Evolutionary conservation across 2,113 vertebrate species (phyloP), one percentile per base, ranked within the genome.

Genomic region (Halcyon senegalensis): DNA sequence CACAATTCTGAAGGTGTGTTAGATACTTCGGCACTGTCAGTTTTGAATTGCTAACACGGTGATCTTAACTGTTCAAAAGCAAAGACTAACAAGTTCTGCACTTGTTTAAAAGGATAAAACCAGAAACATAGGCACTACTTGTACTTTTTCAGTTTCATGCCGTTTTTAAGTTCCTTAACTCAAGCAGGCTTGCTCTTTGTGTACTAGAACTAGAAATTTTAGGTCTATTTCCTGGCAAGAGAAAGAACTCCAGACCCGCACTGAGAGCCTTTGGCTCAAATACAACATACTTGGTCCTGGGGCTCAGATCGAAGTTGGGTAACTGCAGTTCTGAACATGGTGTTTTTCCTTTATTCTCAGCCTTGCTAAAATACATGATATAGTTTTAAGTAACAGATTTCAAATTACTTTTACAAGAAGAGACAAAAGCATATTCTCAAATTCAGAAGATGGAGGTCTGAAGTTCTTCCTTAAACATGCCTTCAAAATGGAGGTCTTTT

Each of bases 401-500:
- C 87, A 92, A 74, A 92, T 84, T 58, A 79, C 89, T 94, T 84
- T 83, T 77, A 89, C 35, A 81, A 88, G 94, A 90, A 81, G 79
- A 94, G 80, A 79, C 86, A 89, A 96, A 75, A 80, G 28, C 50
- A 28, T 60, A 59, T 16, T 70, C 43, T 92, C 66, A 69, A 20
- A 55, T 89, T 93, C 93, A 99, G 98, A 99, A 99, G 93, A 99
- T 99, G 30, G 99, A 99, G 11, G 98, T 99, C 78, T 99, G 99
- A 86, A 99, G 96, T 76, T 99, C 99, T 97, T 99, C 99, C 95
- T 98, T 99, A 97, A 99, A 99, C 99, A 99, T 99, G 97, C 99
- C 99, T 97, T 99, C 99, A 51, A 99, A 98, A 97, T 99, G 99
- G 94, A 99, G 98, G 89, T 99, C 99, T 94, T 98, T 99, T 96